phyloP scores from a whole-genome alignment of 2,888 invertebrate species.

The Diploptera punctata region DNA sequence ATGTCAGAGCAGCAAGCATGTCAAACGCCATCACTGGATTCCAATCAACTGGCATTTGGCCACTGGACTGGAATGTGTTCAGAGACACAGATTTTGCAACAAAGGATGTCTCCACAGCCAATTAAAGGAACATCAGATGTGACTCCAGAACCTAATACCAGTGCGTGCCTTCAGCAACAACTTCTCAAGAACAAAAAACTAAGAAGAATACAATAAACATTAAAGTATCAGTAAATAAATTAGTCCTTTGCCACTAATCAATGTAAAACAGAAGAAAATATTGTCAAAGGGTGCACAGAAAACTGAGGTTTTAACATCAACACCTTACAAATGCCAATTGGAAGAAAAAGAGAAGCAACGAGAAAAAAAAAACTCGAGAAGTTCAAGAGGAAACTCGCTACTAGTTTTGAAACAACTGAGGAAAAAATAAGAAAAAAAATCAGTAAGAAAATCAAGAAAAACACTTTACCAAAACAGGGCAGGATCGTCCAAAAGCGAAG shows the following conservation, averaged over 20 bases:
- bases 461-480: not conserved
- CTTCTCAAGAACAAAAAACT: not conserved
- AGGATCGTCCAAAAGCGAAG: not conserved
- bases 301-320: not conserved
- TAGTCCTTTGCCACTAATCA: conserved; percentile 1
- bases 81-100: not conserved
- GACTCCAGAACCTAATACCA: not conserved
- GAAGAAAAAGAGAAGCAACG: not conserved
- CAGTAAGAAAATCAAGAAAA: not conserved
- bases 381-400: too few relatives aligned
- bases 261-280: not conserved
- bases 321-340: not conserved
- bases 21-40: conserved; percentile 12
- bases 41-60: conserved; percentile 14
- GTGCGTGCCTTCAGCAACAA: not conserved
- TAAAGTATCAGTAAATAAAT: not conserved
- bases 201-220: not conserved
- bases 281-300: not conserved
- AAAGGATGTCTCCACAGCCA: not conserved
- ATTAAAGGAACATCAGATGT: not conserved
- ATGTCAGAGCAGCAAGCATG: conserved; percentile 7
- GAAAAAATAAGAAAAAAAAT: too few relatives aligned
- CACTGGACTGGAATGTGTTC: not conserved
- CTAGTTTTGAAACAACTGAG: too few relatives aligned
- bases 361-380: too few relatives aligned